Evolutionary conservation across 2,113 vertebrate genomes (phyloP).

Genomic region (Elaphurus davidianus): DNA sequence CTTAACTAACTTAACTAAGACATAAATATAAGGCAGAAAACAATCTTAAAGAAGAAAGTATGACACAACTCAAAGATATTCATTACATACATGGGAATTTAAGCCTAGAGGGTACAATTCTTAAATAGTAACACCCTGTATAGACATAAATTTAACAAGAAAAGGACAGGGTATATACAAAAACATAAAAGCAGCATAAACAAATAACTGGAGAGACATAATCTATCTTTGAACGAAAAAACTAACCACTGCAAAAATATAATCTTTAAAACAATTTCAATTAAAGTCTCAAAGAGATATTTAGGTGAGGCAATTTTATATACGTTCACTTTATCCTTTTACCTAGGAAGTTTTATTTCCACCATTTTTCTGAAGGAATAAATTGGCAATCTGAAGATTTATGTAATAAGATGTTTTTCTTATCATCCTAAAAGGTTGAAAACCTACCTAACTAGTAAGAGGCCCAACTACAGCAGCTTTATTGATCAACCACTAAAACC

Average conservation of each 20-base stretch:
- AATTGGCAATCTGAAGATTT: neutral
- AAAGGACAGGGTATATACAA: neutral
- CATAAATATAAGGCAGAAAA: slow-evolving; percentile 3
- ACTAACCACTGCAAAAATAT: neutral
- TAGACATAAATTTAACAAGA: neutral
- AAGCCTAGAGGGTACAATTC: neutral
- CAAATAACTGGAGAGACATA: neutral
- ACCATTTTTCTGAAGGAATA: slow-evolving; percentile 22
- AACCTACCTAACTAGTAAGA: neutral
- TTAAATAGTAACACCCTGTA: neutral
- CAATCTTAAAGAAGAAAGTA: neutral
- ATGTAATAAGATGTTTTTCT: neutral
- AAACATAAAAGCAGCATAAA: neutral
- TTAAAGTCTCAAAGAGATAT: neutral
- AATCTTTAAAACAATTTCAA: slow-evolving; percentile 30
- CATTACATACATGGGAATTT: neutral
- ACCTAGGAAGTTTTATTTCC: neutral
- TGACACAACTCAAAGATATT: neutral
- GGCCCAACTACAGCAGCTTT: neutral
- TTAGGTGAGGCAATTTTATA: neutral
- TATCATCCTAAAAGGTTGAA: neutral
- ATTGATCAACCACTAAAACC: neutral
- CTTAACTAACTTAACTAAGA: too few relatives aligned
- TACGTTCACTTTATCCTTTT: neutral
- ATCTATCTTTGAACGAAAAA: neutral